These are phyloP conservation scores for Hoplostethus mediterraneus DNA, from an alignment of 2,797 vertebrate species.

Conservation along the genomic window DNA sequence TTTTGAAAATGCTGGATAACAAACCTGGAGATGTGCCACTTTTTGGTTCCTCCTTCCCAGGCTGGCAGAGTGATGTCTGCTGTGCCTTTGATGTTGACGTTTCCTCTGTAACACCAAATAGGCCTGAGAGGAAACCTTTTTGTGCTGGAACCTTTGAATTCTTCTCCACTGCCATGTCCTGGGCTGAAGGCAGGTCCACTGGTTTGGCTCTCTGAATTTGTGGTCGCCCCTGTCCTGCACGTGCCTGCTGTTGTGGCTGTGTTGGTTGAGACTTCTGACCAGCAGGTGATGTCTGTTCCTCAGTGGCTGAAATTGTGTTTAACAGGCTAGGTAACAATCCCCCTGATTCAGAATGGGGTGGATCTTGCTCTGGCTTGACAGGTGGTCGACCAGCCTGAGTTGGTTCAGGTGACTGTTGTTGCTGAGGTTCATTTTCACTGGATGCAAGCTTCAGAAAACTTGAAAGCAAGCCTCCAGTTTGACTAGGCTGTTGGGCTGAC, in stretches of 20 bases:
- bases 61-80: constrained; percentile 49
- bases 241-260: constrained; percentile 62
- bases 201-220: constrained; percentile 82
- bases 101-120: constrained; percentile 84
- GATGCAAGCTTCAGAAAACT: constrained; percentile 86
- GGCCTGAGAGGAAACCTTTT: constrained; percentile 87
- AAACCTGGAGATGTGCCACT: constrained; percentile 60
- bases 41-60: constrained; percentile 67
- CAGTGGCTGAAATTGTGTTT: constrained; percentile 76
- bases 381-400: constrained; percentile 43
- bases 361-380: constrained; percentile 55
- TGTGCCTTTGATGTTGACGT: constrained; percentile 70
- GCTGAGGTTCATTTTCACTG: constrained; percentile 73
- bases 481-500: constrained; percentile 67
- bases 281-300: constrained; percentile 69
- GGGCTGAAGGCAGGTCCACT: constrained; percentile 70
- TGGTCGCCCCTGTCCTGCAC: constrained; percentile 68
- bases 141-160: constrained; percentile 73
- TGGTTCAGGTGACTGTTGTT: constrained; percentile 58
- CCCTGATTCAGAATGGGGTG: constrained; percentile 71
- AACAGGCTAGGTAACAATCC: constrained; percentile 81
- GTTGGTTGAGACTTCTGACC: constrained; percentile 59
- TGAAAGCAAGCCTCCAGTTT: constrained; percentile 85
- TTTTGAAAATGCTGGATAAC: constrained; percentile 79
- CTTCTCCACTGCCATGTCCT: constrained; percentile 75